Conservation (phyloP, 2,888 invertebrate species). For the Tenodera sinensis region DNA sequence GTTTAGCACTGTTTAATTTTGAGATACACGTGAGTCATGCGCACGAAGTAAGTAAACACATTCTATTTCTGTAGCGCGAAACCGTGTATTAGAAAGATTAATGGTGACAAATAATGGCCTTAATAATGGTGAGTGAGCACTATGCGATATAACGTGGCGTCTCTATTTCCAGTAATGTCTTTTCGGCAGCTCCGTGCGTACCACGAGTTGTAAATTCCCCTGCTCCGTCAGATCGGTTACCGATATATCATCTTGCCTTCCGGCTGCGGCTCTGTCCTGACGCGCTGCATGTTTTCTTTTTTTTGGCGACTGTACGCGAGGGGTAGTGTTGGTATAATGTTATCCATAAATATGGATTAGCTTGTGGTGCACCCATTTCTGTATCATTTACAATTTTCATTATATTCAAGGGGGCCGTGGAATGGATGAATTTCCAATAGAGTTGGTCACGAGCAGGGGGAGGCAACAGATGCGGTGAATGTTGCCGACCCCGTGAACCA, state of each 20-base stretch:
- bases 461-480: not conserved
- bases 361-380: not conserved
- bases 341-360: slow-evolving; percentile 17
- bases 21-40: too few relatives aligned
- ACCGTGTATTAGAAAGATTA: not conserved
- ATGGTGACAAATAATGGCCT: not conserved
- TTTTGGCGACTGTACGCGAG: not conserved
- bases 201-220: not conserved
- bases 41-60: too few relatives aligned
- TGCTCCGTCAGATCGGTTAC: not conserved
- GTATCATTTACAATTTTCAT: slow-evolving; percentile 9
- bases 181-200: not conserved
- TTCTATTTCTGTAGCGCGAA: too few relatives aligned
- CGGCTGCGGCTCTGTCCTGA: not conserved
- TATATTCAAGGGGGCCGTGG: not conserved
- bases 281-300: not conserved
- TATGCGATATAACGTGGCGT: not conserved
- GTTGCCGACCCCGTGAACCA: not conserved
- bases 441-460: not conserved
- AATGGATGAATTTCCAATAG: not conserved
- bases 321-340: not conserved
- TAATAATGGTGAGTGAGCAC: not conserved
- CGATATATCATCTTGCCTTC: not conserved
- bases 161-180: not conserved
- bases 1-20: too few relatives aligned